Percentiles rank a stretch among this genome's conserved stretches.
phyloP scores from a whole-genome alignment of 1,140 invertebrate genomes.

The Sminthurinus signatus region DNA sequence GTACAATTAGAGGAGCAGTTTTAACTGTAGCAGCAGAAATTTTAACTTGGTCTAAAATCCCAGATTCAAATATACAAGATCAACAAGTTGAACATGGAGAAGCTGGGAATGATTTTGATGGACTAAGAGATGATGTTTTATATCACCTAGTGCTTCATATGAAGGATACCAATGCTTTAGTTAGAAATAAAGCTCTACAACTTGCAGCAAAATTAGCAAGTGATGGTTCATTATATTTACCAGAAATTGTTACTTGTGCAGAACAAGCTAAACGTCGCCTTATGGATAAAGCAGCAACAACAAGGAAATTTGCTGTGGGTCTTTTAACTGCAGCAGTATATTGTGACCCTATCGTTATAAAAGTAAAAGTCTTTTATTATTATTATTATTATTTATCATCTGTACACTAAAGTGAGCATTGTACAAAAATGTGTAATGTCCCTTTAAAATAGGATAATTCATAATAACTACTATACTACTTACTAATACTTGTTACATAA shows the following conservation, averaged over 20 bases:
- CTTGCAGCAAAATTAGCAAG: slow-evolving; percentile 10
- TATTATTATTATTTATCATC: too few species aligned
- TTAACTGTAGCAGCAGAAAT: slow-evolving; percentile 12
- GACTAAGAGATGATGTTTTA: slow-evolving; percentile 17
- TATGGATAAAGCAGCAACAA: slow-evolving; percentile 19
- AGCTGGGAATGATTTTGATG: not conserved
- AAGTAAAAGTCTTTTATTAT: not conserved
- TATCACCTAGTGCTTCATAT: slow-evolving; percentile 9
- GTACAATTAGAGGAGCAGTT: slow-evolving; percentile 24
- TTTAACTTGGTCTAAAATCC: slow-evolving; percentile 8
- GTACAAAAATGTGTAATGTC: too few species aligned
- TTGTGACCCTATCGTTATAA: slow-evolving; percentile 11
- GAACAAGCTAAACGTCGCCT: slow-evolving; percentile 10
- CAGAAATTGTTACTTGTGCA: slow-evolving; percentile 8
- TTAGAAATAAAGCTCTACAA: slow-evolving; percentile 25
- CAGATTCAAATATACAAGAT: not conserved
- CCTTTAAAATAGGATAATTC: too few species aligned
- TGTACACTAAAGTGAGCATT: too few species aligned
- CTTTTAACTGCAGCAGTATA: slow-evolving; percentile 3
- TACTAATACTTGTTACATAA: too few species aligned
- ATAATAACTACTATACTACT: too few species aligned
- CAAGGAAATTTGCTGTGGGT: slow-evolving; percentile 19
- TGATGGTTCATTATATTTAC: not conserved
- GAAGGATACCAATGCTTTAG: slow-evolving; percentile 15
- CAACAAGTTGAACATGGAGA: not conserved